Percentiles rank a stretch among this genome's conserved stretches.
Conservation (phyloP, 1,140 invertebrate species). For the Hesperophylax magnus region DNA sequence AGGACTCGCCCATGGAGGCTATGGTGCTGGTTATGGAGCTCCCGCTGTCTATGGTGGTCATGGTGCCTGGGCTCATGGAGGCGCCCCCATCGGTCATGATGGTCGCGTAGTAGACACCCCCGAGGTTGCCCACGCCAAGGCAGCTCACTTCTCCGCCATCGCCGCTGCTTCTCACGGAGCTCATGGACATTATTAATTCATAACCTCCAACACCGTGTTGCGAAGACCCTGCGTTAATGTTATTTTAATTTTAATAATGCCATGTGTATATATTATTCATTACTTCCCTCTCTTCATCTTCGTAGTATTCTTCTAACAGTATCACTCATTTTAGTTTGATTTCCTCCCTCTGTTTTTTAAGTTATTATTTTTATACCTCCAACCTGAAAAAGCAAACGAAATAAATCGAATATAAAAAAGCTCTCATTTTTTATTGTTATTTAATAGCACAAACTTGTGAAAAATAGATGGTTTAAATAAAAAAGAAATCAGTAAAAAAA, state of each 20-base stretch:
- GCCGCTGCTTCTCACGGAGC: constrained; percentile 55
- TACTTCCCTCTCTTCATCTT: neutral
- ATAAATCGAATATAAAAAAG: too few species aligned
- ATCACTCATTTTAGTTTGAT: neutral
- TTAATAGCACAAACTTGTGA: too few species aligned
- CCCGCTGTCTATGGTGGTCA: constrained; percentile 60
- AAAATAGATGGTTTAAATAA: too few species aligned
- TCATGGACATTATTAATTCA: neutral
- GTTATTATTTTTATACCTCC: too few species aligned
- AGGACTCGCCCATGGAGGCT: too few species aligned
- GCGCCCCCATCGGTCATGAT: constrained; percentile 51
- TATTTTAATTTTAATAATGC: neutral
- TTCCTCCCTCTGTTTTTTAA: too few species aligned
- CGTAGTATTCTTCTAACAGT: neutral
- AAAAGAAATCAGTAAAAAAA: too few species aligned
- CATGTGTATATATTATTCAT: neutral
- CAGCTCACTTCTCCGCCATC: constrained; percentile 65
- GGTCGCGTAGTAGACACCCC: constrained; percentile 66
- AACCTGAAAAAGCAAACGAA: too few species aligned
- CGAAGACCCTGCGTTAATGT: neutral
- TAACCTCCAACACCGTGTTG: neutral
- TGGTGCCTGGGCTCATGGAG: constrained; percentile 46
- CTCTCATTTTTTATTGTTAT: too few species aligned
- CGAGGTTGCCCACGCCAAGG: constrained; percentile 67
- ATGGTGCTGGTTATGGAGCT: too few species aligned